Evolutionary conservation across 2,797 vertebrate species (phyloP).

Genomic region (Xenopus petersii): DNA sequence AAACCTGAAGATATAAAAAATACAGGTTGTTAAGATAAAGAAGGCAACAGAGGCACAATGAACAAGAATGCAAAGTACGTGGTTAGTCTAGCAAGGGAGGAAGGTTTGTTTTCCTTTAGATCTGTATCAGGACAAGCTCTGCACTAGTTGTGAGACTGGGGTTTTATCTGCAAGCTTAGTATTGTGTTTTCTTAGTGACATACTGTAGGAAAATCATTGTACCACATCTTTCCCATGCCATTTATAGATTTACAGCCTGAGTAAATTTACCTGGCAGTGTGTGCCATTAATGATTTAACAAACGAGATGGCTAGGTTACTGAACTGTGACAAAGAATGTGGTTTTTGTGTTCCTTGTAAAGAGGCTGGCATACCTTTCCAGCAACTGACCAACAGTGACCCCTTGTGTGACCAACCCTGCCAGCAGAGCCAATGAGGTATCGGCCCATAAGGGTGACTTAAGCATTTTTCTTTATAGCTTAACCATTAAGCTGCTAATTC

Average conservation of each 20-base stretch:
- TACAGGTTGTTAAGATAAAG: too few species aligned
- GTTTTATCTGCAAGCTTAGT: slow-evolving; percentile 31
- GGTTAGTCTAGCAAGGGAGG: background rate
- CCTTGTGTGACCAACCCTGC: slow-evolving; percentile 48
- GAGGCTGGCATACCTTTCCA: slow-evolving; percentile 51
- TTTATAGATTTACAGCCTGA: slow-evolving; percentile 56
- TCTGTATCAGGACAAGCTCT: background rate
- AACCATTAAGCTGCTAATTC: slow-evolving; percentile 7
- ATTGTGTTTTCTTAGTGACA: slow-evolving; percentile 51
- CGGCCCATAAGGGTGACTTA: slow-evolving; percentile 26
- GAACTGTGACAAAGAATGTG: slow-evolving; percentile 57
- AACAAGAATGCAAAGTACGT: too few species aligned
- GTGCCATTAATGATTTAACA: slow-evolving; percentile 63
- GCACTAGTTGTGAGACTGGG: slow-evolving; percentile 9
- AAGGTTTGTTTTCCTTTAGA: slow-evolving; percentile 2
- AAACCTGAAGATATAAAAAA: too few species aligned
- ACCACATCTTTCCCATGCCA: slow-evolving; percentile 59
- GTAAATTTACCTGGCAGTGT: slow-evolving; percentile 55
- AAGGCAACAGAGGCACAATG: too few species aligned
- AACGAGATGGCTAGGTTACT: slow-evolving; percentile 55
- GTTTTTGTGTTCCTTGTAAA: slow-evolving; percentile 51
- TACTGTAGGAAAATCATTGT: slow-evolving; percentile 54
- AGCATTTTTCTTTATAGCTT: slow-evolving; percentile 21
- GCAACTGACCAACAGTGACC: slow-evolving; percentile 45
- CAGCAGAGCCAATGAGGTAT: slow-evolving; percentile 36